Base-by-base conservation (phyloP, 1,140 invertebrate species). In the Drosophila gunungcola region DNA sequence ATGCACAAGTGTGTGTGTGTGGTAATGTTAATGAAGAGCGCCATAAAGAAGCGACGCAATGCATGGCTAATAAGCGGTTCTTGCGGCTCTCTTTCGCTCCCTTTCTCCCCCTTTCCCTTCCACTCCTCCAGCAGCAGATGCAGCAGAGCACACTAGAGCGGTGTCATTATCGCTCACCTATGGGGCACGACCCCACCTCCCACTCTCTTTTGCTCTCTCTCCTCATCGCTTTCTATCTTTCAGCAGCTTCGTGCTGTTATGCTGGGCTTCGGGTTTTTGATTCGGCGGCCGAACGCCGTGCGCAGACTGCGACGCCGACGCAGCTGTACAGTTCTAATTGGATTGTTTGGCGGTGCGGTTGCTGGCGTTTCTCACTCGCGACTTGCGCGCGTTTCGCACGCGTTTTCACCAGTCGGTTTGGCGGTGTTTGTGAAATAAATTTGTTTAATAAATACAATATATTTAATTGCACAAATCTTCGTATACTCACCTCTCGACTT, bases 61-160 rank as follows among this genome's bases (percentile, higher is more conserved):
- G 82, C 78, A 79, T 86, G 76, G 84, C 83, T 88, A 88, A 89
- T 88, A 83, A 86, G 84, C 79, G 83, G 79, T 83, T 86, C 74
- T 77, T 77, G 52, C 48, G 73, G 75, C 46, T 43, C 56, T 42
- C 43, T 58, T 32, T 55, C 34, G 7, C 29, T 4, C 45, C 38
- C 48, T 52, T 39, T 25, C 25, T n/a, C 27, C 7, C 36, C 34
- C 13, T 16, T 27, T 39, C 46, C 32, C 42, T 58, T 9, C 42
- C 32, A 10, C 25, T 32, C 32, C 48, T 4, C 36, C 13, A 36
- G 25, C 7, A 3, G n/a, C 34, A 49, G 51, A 38, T 49, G 57
- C 73, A 61, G 36, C 45, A 39, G 29, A 51, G 55, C 56, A 77
- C 67, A 77, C 67, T 58, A 76, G 61, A 80, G 81, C 82, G 32